Conservation (phyloP, 2,888 invertebrate species). For the Spilosoma lubricipeda region DNA sequence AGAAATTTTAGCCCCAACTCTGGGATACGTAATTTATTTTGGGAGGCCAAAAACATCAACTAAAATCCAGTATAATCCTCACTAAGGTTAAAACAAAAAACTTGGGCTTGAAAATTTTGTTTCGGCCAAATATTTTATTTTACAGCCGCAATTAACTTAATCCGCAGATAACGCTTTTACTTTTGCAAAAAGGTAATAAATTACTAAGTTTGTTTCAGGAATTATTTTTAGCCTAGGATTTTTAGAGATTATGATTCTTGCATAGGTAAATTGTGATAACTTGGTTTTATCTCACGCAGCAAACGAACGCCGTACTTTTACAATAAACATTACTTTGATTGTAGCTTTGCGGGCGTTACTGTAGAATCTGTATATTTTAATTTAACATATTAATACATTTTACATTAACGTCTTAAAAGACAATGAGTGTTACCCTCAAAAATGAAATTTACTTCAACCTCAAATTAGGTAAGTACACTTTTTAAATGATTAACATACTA, state of each 20-base stretch:
- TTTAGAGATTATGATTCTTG: slow-evolving; percentile 19
- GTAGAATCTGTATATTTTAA: too few relatives aligned
- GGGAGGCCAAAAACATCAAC: slow-evolving; percentile 46
- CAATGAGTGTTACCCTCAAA: too few relatives aligned
- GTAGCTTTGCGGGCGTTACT: too few relatives aligned
- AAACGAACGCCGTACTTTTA: background rate
- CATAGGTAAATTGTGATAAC: background rate
- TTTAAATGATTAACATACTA: too few relatives aligned
- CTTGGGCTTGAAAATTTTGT: slow-evolving; percentile 35
- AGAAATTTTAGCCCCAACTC: slow-evolving; percentile 21
- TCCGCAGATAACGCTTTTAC: slow-evolving; percentile 51
- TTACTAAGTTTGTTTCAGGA: slow-evolving; percentile 26
- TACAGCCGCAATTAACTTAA: slow-evolving; percentile 55
- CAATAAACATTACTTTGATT: too few relatives aligned
- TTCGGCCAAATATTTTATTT: slow-evolving; percentile 53
- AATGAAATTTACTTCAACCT: too few relatives aligned
- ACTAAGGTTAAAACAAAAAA: slow-evolving; percentile 50
- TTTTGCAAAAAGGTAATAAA: slow-evolving; percentile 45
- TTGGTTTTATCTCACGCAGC: background rate
- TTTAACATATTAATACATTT: too few relatives aligned
- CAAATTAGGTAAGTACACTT: too few relatives aligned
- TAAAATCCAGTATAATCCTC: slow-evolving; percentile 50
- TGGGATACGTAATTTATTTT: slow-evolving; percentile 43
- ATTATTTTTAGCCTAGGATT: slow-evolving; percentile 18
- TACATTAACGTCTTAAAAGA: too few relatives aligned